These are phyloP conservation scores for Phalloptychus januarius DNA, from an alignment of 2,797 vertebrate species.

Conservation along the genomic window DNA sequence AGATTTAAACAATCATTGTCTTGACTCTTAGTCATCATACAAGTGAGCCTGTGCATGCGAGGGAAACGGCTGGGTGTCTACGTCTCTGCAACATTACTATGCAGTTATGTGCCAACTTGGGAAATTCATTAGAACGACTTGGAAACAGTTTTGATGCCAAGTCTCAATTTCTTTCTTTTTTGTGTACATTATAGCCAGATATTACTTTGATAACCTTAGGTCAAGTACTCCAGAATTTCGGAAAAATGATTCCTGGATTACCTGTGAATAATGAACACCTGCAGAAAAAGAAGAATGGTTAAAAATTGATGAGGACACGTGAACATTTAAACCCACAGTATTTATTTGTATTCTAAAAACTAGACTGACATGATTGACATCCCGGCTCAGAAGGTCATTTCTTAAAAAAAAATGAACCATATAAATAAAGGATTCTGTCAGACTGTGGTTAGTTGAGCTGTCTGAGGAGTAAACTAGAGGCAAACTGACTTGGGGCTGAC, in stretches of 20 bases:
- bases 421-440: constrained; percentile 64
- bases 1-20: neutral
- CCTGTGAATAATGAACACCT: neutral
- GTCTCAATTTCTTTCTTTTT: neutral
- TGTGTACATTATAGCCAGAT: neutral
- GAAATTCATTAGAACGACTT: neutral
- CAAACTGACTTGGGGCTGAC: neutral
- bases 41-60: neutral
- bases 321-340: constrained; percentile 72
- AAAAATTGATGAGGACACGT: neutral
- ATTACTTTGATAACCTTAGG: neutral
- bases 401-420: constrained; percentile 43
- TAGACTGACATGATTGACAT: constrained; percentile 78
- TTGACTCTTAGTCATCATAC: neutral
- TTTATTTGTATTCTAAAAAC: constrained; percentile 79
- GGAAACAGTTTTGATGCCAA: neutral
- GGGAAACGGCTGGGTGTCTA: neutral
- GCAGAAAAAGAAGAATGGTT: neutral
- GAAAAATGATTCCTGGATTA: neutral
- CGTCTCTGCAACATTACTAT: neutral
- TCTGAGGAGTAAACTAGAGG: neutral
- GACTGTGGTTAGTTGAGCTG: constrained; percentile 47
- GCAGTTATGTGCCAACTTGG: neutral
- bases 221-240: neutral
- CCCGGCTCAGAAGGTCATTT: constrained; percentile 71